Percentiles rank a stretch among this genome's conserved stretches.
These are phyloP conservation scores for Hyla sarda DNA, from an alignment of 2,113 vertebrate genomes.

Conservation along the genomic window DNA sequence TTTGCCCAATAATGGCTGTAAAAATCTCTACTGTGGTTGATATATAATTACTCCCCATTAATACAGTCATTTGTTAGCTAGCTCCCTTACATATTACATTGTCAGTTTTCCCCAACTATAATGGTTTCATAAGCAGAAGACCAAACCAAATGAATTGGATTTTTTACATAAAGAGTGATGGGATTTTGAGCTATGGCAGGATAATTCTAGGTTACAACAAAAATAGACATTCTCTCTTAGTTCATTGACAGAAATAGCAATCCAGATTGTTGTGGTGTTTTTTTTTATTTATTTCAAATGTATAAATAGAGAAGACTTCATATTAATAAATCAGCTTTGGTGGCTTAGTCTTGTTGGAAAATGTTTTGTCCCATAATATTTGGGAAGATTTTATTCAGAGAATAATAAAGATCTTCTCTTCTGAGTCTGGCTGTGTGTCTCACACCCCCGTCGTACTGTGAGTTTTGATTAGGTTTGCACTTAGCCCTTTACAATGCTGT, in stretches of 20 bases:
- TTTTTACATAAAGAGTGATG: no score
- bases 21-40: no score
- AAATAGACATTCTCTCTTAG: background rate
- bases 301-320: constrained; percentile 6
- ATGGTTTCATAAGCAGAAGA: no score
- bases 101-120: no score
- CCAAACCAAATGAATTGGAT: no score
- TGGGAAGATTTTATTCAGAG: background rate
- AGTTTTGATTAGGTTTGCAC: constrained; percentile 35
- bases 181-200: no score
- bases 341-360: background rate
- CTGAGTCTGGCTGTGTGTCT: background rate
- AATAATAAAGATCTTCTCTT: constrained; percentile 2
- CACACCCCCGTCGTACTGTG: background rate
- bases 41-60: no score
- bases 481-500: constrained; percentile 27
- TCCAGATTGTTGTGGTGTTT: background rate
- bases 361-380: background rate
- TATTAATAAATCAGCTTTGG: background rate
- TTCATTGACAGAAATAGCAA: background rate
- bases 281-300: no score
- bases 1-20: no score
- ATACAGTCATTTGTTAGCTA: no score
- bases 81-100: no score
- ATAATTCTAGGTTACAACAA: background rate